Conservation (phyloP, 30 jellyfish, hydroid and myxozoan species). For the Aurelia sp. region DNA sequence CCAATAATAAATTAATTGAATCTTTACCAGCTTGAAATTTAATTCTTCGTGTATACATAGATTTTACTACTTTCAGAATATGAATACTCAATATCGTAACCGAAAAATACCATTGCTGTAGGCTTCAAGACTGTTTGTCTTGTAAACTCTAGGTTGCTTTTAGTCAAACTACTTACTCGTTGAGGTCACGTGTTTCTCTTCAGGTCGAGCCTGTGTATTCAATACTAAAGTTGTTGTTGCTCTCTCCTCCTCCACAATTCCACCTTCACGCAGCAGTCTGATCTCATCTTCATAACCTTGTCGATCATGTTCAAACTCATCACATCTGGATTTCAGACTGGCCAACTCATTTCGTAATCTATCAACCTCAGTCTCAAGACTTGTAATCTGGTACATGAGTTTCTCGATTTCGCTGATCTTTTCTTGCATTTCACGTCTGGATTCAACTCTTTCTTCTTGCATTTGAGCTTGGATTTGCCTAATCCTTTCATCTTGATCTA, state of each 20-base stretch:
- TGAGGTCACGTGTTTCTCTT: constrained; percentile 52
- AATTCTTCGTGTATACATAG: no score
- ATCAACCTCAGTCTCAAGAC: constrained; percentile 77
- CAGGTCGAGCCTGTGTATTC: constrained; percentile 74
- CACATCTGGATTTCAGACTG: constrained; percentile 50
- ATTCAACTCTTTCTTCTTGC: constrained; percentile 78
- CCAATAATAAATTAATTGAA: no score
- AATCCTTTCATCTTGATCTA: constrained; percentile 85
- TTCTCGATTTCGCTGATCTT: constrained; percentile 82
- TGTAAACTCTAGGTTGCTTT: no score
- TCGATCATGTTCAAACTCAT: constrained; percentile 66
- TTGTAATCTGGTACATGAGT: constrained; percentile 64
- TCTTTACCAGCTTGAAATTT: no score
- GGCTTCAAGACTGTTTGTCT: no score
- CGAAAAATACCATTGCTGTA: no score
- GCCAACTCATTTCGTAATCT: constrained; percentile 66
- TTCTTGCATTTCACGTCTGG: constrained; percentile 66
- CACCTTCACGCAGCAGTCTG: constrained; percentile 43
- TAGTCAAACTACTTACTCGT: constrained; percentile 16
- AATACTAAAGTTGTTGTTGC: constrained; percentile 71
- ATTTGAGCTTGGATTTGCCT: constrained; percentile 78
- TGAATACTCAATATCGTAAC: no score
- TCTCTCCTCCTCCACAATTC: constrained; percentile 68
- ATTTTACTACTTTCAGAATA: no score
- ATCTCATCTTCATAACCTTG: constrained; percentile 53